phyloP scores from a whole-genome alignment of 2,113 vertebrate genomes.

The Micromys minutus region DNA sequence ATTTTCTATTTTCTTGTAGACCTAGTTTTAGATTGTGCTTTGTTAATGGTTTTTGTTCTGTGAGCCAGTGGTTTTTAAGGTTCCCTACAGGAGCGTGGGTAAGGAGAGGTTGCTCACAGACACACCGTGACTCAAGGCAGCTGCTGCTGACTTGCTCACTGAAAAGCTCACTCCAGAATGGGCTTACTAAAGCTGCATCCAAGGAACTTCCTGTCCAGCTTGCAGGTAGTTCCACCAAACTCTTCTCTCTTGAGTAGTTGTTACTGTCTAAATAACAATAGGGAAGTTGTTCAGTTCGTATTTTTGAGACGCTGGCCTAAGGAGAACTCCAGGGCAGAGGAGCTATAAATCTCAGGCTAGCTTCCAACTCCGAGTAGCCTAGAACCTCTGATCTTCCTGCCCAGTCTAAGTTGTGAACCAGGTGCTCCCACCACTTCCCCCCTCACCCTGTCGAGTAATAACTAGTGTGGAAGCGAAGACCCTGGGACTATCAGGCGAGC shows the following conservation, averaged over 20 bases:
- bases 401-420: neutral
- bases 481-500: neutral
- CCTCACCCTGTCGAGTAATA: neutral
- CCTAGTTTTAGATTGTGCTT: neutral
- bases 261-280: neutral
- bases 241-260: neutral
- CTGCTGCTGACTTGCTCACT: no score
- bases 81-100: neutral
- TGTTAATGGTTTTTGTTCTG: neutral
- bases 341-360: neutral
- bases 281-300: neutral
- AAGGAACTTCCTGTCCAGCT: neutral
- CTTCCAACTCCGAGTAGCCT: neutral
- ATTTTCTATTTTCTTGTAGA: neutral
- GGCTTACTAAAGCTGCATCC: neutral
- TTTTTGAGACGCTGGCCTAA: neutral
- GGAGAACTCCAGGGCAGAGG: neutral
- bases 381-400: neutral
- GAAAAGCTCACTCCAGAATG: neutral
- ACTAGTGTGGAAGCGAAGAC: neutral
- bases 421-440: neutral
- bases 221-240: neutral
- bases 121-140: neutral
- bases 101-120: neutral
- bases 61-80: neutral